Base-by-base conservation (phyloP, 2,888 invertebrate genomes). In the Mimas tiliae region DNA sequence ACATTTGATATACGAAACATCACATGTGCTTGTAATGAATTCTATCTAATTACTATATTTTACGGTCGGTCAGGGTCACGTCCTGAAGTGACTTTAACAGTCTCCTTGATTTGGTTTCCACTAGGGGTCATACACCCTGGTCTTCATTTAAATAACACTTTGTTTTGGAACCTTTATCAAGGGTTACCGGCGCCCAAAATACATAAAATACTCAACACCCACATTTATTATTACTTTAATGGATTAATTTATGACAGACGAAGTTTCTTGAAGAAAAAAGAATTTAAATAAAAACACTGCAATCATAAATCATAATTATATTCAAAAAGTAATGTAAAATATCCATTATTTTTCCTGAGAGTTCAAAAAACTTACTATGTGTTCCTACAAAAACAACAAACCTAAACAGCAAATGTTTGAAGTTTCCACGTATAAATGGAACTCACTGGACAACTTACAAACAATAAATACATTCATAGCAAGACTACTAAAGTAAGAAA, bases 31-130 rank as follows among this genome's bases (percentile, higher is more conserved):
- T 64, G 33, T 33, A 27, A 53, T 53, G 47, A 45, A 34, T 51
- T 66, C 55, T 69, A 38, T 45, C 63, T 71, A 70, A 50, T 50
- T 50, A 70, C 62, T 72, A 72, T 69, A 67, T 67, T 65, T 70
- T 64, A 65, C 62, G 64, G 65, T 48, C 48, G 63, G 63, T 63
- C 77, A 84, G 82, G 94, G 95, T 94, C 95, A 95, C 95, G 95
- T 95, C 95, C 90, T 94, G 87, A 85, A 86, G 95, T 95, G 95
- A 95, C 95, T 94, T 95, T 95, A 84, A 70, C 64, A 79, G 85
- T 93, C 93, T 94, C 94, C 94, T 95, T 96, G 96, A 96, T 96
- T 96, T 96, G 96, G 96, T 96, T 96, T 96, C 95, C 96, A 96
- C 94, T 95, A 95, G 94, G 95, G 95, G 94, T 94, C 95, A 94